Base-by-base conservation (phyloP, 1,140 invertebrate species). In the Drosophila albomicans region DNA sequence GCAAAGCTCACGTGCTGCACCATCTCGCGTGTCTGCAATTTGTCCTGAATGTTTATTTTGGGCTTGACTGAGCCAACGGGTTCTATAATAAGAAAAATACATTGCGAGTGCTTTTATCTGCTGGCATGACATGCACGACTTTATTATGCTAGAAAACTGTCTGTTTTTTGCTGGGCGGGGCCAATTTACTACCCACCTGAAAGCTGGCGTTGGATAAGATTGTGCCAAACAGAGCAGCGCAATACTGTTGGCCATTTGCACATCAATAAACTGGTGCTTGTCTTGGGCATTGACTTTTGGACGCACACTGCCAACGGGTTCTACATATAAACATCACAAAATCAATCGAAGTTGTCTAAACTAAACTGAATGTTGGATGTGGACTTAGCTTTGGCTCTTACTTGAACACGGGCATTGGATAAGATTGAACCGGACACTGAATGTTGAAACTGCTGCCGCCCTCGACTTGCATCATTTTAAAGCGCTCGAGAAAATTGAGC, bases 251-350 rank as follows among this genome's bases (percentile, higher is more conserved):
- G 94, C 90, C 94, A 94, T 91, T 95, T 95, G 70, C 94, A 91
- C 79, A 63, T 92, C 91, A 41, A 92, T 79, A 66, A 92, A 95
- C 75, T 95, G 95, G 48, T 95, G 95, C 91, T 92, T 91, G 65
- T 91, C 91, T 61, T 89, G 89, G 0, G 75, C 46, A 62, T 93
- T 93, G 45, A 97, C 94, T 93, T 96, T 96, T 30, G 96, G 96
- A 48, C 95, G 94, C 66, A 96, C 96, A 81, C 95, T 95, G 91
- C 95, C 95, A 76, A 97, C 94, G 20, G 96, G 96, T 82, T 97
- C 96, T 97, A 25, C 20, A 25, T 25, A 93, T 20, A 10, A 38
- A 38, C 7, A 10, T 2, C 35, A 10, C 6, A 3, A 7, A 7
- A 38, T 38, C 35, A 8, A 38, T 38, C 35, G 8, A 38, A 3